Percentiles rank a stretch among this genome's conserved stretches.
Evolutionary conservation across 35 echinoderm and acorn worm genomes (phyloP).

Genomic region (Holothuria glaberrima): DNA sequence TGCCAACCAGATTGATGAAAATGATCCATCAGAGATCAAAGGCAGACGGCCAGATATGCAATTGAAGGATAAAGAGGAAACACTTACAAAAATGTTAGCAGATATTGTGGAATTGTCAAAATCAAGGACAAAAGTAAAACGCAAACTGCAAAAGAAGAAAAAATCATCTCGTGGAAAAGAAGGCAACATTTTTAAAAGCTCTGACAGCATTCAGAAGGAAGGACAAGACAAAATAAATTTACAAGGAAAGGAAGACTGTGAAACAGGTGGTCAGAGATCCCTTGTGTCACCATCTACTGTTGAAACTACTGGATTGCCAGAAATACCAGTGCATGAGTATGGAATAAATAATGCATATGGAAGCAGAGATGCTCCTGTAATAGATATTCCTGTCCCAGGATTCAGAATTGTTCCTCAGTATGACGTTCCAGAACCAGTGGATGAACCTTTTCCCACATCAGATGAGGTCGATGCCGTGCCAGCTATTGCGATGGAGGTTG

Average conservation of each 20-base stretch:
- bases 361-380: neutral
- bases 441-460: neutral
- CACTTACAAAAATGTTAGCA: neutral
- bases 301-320: neutral
- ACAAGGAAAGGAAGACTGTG: no score
- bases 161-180: no score
- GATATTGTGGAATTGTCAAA: no score
- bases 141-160: no score
- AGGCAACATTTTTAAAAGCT: no score
- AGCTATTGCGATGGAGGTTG: constrained; percentile 31
- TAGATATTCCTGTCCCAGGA: neutral
- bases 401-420: neutral
- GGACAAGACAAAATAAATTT: no score
- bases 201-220: no score
- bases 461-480: neutral
- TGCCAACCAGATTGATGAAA: neutral
- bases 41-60: neutral
- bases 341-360: neutral
- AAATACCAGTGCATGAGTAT: neutral
- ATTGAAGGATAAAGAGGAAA: neutral
- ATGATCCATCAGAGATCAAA: neutral
- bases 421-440: neutral
- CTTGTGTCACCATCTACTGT: no score
- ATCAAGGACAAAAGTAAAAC: no score
- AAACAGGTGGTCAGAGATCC: no score